phyloP scores from a whole-genome alignment of 2,797 vertebrate species.

The Acrossocheilus wenchowensis region DNA sequence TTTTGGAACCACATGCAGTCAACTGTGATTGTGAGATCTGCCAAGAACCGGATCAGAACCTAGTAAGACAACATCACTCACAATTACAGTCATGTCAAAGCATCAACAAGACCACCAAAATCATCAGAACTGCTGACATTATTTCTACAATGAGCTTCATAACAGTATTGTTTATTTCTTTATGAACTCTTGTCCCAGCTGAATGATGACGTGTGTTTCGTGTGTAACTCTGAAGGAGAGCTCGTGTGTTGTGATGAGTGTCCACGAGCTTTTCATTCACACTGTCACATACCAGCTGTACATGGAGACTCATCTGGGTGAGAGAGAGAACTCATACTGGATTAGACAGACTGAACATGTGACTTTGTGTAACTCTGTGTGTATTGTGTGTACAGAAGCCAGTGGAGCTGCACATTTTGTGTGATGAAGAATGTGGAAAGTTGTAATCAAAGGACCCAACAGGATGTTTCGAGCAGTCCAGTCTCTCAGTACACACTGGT shows the following conservation, averaged over 20 bases:
- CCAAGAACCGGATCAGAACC: not conserved
- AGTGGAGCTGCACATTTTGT: conserved; percentile 78
- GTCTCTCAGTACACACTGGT: conserved; percentile 60
- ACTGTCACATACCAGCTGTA: conserved; percentile 72
- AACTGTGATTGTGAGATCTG: conserved; percentile 43
- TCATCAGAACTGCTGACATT: not conserved
- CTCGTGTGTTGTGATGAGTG: conserved; percentile 72
- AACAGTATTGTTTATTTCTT: not conserved
- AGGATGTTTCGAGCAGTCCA: conserved; percentile 41
- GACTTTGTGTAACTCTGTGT: not conserved
- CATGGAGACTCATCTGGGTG: conserved; percentile 51
- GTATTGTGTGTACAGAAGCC: not conserved
- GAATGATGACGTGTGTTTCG: conserved; percentile 74
- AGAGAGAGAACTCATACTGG: conserved; percentile 43
- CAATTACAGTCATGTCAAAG: not conserved
- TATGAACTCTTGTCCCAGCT: conserved; percentile 62
- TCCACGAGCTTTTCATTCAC: conserved; percentile 74
- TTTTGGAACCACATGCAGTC: not conserved
- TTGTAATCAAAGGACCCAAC: conserved; percentile 41
- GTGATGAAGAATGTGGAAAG: conserved; percentile 51
- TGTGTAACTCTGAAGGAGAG: conserved; percentile 58
- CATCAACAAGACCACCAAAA: not conserved
- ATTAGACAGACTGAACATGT: not conserved
- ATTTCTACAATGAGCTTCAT: not conserved
- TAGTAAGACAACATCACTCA: not conserved